phyloP scores from a whole-genome alignment of 1,140 invertebrate species.

The Bombus polaris region DNA sequence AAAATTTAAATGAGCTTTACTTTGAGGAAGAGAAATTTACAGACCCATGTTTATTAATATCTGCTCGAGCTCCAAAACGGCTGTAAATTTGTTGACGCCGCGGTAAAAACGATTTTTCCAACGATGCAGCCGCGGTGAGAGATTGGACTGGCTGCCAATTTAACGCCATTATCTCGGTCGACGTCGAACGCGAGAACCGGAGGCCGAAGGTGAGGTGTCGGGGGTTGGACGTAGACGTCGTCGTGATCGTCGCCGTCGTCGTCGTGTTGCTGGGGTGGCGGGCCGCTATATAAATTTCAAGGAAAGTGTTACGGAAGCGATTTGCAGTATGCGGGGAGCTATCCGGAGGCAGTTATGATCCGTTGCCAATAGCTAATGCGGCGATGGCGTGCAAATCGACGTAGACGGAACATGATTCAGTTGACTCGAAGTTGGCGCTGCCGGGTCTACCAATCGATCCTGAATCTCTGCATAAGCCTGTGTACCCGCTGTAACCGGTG shows the following conservation, averaged over 20 bases:
- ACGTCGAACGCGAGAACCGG: constrained; percentile 2
- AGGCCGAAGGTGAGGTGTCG: constrained; percentile 7
- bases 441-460: constrained; percentile 56
- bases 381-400: constrained; percentile 78
- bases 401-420: constrained; percentile 76
- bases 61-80: background rate
- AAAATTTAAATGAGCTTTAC: constrained; percentile 22
- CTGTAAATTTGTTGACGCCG: constrained; percentile 16
- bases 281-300: constrained; percentile 72
- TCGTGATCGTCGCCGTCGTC: background rate
- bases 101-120: background rate
- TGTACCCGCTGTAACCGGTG: constrained; percentile 46
- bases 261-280: background rate
- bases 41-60: constrained; percentile 25
- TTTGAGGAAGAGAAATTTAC: background rate
- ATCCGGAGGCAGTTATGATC: constrained; percentile 77
- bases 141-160: constrained; percentile 58
- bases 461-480: constrained; percentile 58
- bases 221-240: background rate
- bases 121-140: background rate
- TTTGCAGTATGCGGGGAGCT: constrained; percentile 73
- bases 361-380: constrained; percentile 79
- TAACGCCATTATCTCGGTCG: constrained; percentile 44
- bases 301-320: constrained; percentile 77
- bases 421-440: constrained; percentile 74